Evolutionary conservation across 2,113 vertebrate genomes (phyloP), one percentile per base, ranked within the genome.

Genomic region (Myrmecobius fasciatus): DNA sequence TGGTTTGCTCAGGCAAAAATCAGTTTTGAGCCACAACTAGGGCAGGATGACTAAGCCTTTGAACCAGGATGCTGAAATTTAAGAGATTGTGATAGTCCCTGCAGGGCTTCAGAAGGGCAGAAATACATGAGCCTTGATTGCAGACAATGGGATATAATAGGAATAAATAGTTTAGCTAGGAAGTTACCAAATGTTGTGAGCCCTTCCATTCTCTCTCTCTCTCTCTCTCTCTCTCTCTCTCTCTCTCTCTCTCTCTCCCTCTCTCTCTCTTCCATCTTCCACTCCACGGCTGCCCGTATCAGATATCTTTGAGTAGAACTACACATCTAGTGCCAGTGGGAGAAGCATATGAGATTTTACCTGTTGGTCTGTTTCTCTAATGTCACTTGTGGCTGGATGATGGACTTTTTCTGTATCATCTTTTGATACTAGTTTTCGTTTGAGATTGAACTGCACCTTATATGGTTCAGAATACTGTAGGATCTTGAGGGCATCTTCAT

Each of bases 401-500:
- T 96, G 97, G 53, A 89, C 52, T 11, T 89, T 95, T 91, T 98
- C 98, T 46, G 95, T 94, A 22, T 98, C 98, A 92, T 98, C 98
- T n/a, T 95, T 52, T 49, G 94, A 91, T 0, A 91, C 3, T 54
- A 99, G 98, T 96, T 98, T 99, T 96, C 99, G 99, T 97, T 98
- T 99, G 96, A 99, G 96, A 97, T 98, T 99, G 95, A 99, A 99
- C 49, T 99, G 99, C 92, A 99, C 98, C 98, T 98, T 99, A 97
- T 99, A 99, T 0, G 99, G 99, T 94, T 99, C 99, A 0, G 99
- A 99, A 95, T 99, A 99, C 25, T 99, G 99, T 43, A 99, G 98
- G 97, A 99, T 99, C 97, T 99, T 99, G 93, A 99, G 98, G 20
- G 99, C 99, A 67, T 99, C 99, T 98, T 99, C 99, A 14, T 99